phyloP scores from a whole-genome alignment of 2,797 vertebrate species.

The Microtus agrestis region DNA sequence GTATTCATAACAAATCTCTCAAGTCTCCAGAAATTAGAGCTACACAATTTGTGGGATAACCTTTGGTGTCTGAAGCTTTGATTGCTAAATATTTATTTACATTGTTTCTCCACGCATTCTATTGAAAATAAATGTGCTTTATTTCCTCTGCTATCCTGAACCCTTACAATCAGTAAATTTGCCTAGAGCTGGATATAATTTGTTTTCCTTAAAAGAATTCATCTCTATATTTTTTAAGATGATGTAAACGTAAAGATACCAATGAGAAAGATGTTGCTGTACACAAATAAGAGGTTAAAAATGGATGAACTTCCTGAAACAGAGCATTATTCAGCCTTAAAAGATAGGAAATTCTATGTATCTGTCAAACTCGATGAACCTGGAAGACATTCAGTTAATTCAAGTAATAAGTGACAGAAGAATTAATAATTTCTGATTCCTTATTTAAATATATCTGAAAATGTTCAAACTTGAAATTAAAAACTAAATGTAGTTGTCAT shows the following conservation, averaged over 20 bases:
- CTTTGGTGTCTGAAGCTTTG: neutral
- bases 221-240: neutral
- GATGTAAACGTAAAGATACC: neutral
- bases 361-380: neutral
- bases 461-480: neutral
- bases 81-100: neutral
- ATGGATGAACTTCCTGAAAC: too few relatives aligned
- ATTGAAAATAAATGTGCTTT: neutral
- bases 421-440: neutral
- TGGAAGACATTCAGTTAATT: neutral
- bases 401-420: neutral
- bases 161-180: neutral
- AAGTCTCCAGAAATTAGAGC: neutral
- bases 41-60: neutral
- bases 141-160: neutral
- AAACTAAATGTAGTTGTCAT: neutral
- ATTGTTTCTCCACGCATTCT: neutral
- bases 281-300: neutral
- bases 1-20: neutral
- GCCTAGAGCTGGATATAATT: neutral
- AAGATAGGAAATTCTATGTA: neutral
- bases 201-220: neutral
- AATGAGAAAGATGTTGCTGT: neutral
- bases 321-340: neutral
- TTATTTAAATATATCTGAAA: neutral